A percentile compares a stretch with the other conserved stretches of the same genome.
Conservation (phyloP, 2,797 vertebrate genomes). For the Microctenopoma steveboyesi region DNA sequence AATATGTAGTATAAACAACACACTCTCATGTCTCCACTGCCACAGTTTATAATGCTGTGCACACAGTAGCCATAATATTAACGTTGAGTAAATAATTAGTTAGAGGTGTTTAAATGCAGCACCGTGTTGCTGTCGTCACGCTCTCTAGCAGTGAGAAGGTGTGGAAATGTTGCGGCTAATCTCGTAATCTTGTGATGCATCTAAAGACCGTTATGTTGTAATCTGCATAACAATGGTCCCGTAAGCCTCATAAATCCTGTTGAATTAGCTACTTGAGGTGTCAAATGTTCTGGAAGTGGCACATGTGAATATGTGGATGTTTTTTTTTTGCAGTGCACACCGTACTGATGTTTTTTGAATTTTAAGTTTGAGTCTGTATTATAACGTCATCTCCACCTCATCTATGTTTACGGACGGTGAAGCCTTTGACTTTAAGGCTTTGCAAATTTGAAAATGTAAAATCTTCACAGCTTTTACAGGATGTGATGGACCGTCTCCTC, state of each 20-base stretch:
- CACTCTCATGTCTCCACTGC: background rate
- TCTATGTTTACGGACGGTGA: too few species aligned
- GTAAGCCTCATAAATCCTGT: constrained; percentile 73
- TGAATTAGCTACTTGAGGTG: constrained; percentile 70
- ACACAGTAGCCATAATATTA: background rate
- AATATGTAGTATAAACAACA: too few species aligned
- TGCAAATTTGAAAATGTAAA: too few species aligned
- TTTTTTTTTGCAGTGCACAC: constrained; percentile 1
- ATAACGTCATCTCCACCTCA: too few species aligned
- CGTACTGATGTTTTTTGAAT: too few species aligned
- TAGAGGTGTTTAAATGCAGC: background rate
- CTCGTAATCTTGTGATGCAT: constrained; percentile 71
- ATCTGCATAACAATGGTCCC: constrained; percentile 78
- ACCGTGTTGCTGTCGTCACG: constrained; percentile 1
- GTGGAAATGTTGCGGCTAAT: constrained; percentile 73
- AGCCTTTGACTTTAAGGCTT: too few species aligned
- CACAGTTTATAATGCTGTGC: background rate
- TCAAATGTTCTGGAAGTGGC: constrained; percentile 14
- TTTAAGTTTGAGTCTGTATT: too few species aligned
- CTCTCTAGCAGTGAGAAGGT: constrained; percentile 11
- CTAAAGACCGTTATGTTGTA: constrained; percentile 75
- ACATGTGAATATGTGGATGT: constrained; percentile 2
- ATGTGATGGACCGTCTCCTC: too few species aligned
- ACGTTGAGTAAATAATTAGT: background rate
- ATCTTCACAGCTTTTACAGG: too few species aligned